phyloP scores from a whole-genome alignment of 2,888 invertebrate genomes.

The Tipula lateralis region DNA sequence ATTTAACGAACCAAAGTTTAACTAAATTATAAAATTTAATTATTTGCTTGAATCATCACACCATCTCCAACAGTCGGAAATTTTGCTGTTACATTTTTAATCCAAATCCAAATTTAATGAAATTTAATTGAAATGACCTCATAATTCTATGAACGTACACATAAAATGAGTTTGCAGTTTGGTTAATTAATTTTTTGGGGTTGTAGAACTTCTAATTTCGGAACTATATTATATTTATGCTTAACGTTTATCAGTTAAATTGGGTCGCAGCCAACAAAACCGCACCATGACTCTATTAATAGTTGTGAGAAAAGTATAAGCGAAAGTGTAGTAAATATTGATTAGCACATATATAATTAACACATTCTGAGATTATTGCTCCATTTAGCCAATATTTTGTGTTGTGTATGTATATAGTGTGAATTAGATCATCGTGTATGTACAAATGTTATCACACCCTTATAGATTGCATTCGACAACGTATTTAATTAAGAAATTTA shows the following conservation, averaged over 20 bases:
- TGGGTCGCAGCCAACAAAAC: neutral
- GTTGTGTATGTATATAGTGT: too few relatives aligned
- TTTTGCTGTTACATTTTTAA: neutral
- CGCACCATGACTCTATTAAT: neutral
- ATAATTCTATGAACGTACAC: neutral
- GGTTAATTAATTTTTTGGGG: neutral
- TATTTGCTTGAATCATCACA: neutral
- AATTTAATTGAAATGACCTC: slow-evolving; percentile 6
- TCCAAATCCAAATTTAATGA: neutral
- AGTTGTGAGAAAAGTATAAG: neutral
- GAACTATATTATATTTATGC: neutral
- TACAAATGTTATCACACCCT: neutral
- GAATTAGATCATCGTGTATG: neutral
- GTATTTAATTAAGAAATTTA: neutral
- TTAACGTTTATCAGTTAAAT: neutral
- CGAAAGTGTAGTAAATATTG: neutral
- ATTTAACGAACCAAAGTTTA: neutral
- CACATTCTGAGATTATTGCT: neutral
- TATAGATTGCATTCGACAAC: neutral
- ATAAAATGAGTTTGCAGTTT: neutral
- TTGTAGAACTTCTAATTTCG: neutral
- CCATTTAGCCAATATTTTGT: neutral
- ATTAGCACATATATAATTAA: neutral
- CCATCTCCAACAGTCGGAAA: neutral
- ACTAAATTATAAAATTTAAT: neutral